phyloP scores from a whole-genome alignment of 2,113 vertebrate species.

The Turdus rufiventris region DNA sequence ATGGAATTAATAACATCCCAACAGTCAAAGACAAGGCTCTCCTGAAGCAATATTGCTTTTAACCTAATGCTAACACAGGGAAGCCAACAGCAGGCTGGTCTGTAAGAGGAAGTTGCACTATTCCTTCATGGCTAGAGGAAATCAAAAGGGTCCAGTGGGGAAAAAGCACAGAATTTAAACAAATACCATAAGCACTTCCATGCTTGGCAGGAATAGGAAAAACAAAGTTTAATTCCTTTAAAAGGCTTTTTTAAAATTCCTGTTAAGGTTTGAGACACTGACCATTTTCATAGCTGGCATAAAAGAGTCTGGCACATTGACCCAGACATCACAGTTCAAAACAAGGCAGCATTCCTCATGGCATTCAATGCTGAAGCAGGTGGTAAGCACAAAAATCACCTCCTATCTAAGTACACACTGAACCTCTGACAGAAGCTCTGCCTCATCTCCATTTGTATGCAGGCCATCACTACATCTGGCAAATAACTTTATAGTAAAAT shows the following conservation, averaged over 20 bases:
- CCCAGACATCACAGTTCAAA: neutral
- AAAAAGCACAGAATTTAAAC: neutral
- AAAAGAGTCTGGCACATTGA: neutral
- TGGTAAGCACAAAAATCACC: neutral
- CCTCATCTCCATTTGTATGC: neutral
- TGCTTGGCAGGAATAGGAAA: neutral
- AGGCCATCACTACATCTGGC: neutral
- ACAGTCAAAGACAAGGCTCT: neutral
- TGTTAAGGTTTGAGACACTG: neutral
- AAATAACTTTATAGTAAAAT: neutral
- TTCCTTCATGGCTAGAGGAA: neutral
- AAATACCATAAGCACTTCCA: neutral
- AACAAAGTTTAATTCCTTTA: neutral
- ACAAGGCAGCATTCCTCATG: neutral
- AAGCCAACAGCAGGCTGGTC: neutral
- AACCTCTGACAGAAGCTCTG: neutral
- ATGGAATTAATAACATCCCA: neutral
- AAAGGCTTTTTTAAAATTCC: neutral
- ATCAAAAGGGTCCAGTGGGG: neutral
- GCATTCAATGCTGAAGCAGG: neutral
- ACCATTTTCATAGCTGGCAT: neutral
- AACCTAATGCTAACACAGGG: neutral
- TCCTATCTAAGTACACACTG: accelerated
- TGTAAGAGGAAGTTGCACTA: neutral
- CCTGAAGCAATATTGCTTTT: neutral